These are phyloP conservation scores for Busseola fusca DNA, from an alignment of 2,888 invertebrate genomes.

Conservation along the genomic window DNA sequence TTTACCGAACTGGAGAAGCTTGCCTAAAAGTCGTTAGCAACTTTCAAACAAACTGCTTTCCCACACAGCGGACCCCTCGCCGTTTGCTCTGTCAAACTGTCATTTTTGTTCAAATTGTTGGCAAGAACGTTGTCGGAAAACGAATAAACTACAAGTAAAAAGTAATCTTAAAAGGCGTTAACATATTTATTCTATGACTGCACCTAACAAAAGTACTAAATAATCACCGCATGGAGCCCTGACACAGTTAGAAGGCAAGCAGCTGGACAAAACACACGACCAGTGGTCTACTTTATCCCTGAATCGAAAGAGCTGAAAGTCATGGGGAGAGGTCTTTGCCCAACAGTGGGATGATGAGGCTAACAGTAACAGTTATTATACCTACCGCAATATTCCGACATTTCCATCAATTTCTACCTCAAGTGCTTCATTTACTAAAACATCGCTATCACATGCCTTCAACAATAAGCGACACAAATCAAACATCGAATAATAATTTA, in stretches of 20 bases:
- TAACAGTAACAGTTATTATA: no score
- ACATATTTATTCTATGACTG: not conserved
- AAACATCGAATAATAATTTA: not conserved
- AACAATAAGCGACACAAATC: not conserved
- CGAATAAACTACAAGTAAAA: not conserved
- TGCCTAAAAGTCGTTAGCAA: not conserved
- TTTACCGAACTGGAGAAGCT: not conserved
- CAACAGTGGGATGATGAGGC: no score
- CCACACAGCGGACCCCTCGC: not conserved
- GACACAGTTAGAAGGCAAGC: no score
- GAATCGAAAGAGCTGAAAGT: no score
- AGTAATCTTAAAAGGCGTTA: not conserved
- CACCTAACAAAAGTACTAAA: not conserved
- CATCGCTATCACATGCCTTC: not conserved
- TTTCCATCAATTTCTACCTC: conserved; percentile 1
- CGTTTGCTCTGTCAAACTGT: not conserved
- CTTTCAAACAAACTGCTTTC: not conserved
- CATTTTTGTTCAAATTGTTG: not conserved
- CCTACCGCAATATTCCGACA: conserved; percentile 11
- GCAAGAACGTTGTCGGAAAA: no score
- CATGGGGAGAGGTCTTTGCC: no score
- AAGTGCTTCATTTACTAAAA: conserved; percentile 18
- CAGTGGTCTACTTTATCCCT: no score
- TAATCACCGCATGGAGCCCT: no score
- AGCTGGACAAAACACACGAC: no score